phyloP scores from a whole-genome alignment of 2,888 invertebrate species.

The Caenorhabditis becei region DNA sequence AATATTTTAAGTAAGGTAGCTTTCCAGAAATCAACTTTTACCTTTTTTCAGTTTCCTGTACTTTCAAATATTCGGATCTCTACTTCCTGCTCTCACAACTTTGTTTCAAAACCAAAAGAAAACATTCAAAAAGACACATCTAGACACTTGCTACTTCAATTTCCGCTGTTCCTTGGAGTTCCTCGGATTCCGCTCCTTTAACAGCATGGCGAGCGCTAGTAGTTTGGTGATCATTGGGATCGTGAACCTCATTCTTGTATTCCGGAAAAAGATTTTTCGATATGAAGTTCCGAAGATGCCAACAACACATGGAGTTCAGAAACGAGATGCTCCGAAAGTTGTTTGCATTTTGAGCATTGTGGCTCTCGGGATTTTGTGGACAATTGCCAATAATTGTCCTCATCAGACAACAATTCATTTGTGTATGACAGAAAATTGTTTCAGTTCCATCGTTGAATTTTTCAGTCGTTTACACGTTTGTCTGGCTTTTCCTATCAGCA shows the following conservation, averaged over 20 bases:
- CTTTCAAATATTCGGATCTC: slow-evolving; percentile 40
- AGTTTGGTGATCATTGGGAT: slow-evolving; percentile 21
- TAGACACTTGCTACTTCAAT: slow-evolving; percentile 25
- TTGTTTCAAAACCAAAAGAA: slow-evolving; percentile 10
- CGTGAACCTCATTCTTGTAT: slow-evolving; percentile 20
- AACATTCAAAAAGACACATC: slow-evolving; percentile 2
- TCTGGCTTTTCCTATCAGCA: slow-evolving; percentile 8
- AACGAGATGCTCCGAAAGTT: slow-evolving; percentile 35
- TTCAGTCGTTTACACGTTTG: slow-evolving; percentile 3
- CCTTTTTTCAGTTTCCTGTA: slow-evolving; percentile 25
- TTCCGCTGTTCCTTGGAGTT: slow-evolving; percentile 6
- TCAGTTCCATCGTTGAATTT: too few species aligned
- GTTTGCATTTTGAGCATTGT: slow-evolving; percentile 19
- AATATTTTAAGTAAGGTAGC: slow-evolving; percentile 24
- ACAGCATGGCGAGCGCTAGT: slow-evolving; percentile 15
- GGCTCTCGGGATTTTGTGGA: slow-evolving; percentile 17
- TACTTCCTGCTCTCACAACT: slow-evolving; percentile 19
- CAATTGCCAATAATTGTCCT: slow-evolving; percentile 10
- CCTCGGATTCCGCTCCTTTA: slow-evolving; percentile 12
- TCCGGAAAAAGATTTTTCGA: slow-evolving; percentile 24
- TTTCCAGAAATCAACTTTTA: neutral
- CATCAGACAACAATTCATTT: slow-evolving; percentile 8
- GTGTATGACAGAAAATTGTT: slow-evolving; percentile 4
- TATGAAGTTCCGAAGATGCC: neutral
- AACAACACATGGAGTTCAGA: slow-evolving; percentile 25